Evolutionary conservation across 2,797 vertebrate genomes (phyloP).

Genomic region (Orestias chungarensis): DNA sequence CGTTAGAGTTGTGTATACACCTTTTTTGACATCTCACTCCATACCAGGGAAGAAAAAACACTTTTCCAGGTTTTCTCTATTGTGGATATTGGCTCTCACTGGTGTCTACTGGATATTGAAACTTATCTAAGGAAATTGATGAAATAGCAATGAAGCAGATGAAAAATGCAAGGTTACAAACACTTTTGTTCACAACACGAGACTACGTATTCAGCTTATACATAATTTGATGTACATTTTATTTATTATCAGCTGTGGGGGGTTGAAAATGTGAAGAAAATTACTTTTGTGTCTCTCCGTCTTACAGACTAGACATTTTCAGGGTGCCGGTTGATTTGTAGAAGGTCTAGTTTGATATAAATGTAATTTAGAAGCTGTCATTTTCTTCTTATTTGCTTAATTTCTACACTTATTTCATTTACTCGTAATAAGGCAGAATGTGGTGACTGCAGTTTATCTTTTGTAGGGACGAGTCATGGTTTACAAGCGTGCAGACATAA

Average conservation of each 20-base stretch:
- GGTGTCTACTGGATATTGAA: neutral
- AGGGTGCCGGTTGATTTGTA: conserved; percentile 2
- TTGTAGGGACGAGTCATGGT: conserved; percentile 8
- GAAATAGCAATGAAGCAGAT: neutral
- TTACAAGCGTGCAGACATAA: conserved; percentile 31
- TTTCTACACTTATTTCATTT: conserved; percentile 3
- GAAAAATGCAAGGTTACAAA: neutral
- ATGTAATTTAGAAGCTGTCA: conserved; percentile 27
- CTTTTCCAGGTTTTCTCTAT: neutral
- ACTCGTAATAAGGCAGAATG: conserved; percentile 16
- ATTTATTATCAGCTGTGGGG: conserved; percentile 11
- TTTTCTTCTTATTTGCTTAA: conserved; percentile 23
- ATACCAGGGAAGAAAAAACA: too few species aligned
- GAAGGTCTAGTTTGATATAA: conserved; percentile 5
- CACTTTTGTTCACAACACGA: neutral
- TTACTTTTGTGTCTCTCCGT: conserved; percentile 27
- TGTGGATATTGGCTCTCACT: neutral
- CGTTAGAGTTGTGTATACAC: too few species aligned
- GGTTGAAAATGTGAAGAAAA: conserved; percentile 41
- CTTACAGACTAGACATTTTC: conserved; percentile 20
- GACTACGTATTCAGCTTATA: neutral
- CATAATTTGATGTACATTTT: neutral
- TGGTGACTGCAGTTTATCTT: conserved; percentile 27
- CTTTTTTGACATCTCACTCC: too few species aligned
- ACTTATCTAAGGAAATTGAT: neutral